phyloP scores from a whole-genome alignment of 2,113 vertebrate genomes.

The Nematolebias whitei region DNA sequence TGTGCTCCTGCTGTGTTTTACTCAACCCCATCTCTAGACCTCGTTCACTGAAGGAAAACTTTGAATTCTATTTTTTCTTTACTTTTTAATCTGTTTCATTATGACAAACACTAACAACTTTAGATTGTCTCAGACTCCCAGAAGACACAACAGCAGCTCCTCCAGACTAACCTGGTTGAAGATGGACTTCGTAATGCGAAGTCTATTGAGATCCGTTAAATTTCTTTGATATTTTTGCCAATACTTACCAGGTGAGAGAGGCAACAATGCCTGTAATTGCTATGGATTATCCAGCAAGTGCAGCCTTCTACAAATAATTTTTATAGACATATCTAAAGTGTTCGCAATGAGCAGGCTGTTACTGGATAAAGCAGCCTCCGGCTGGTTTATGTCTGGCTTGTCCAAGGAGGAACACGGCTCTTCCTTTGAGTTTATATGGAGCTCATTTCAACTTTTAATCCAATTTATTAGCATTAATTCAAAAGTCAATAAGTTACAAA shows the following conservation, averaged over 20 bases:
- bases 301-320: constrained; percentile 40
- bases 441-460: constrained; percentile 70
- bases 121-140: constrained; percentile 25
- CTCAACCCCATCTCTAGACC: constrained; percentile 3
- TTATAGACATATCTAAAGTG: constrained; percentile 38
- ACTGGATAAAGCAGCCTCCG: constrained; percentile 32
- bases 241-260: constrained; percentile 31
- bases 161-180: constrained; percentile 8
- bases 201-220: constrained; percentile 27
- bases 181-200: constrained; percentile 4
- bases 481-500: constrained; percentile 69
- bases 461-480: constrained; percentile 65
- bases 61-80: constrained; percentile 32
- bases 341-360: constrained; percentile 14
- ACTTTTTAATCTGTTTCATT: constrained; percentile 17
- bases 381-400: constrained; percentile 4
- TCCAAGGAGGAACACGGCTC: constrained; percentile 12
- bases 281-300: constrained; percentile 35
- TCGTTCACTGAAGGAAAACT: constrained; percentile 25
- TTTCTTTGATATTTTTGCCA: constrained; percentile 44
- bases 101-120: constrained; percentile 40
- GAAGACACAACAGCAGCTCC: constrained; percentile 12
- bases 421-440: constrained; percentile 44
- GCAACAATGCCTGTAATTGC: constrained; percentile 39
- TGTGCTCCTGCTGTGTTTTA: background rate